Conservation (phyloP, 2,797 vertebrate genomes). For the Hydrocynus forskahlii region DNA sequence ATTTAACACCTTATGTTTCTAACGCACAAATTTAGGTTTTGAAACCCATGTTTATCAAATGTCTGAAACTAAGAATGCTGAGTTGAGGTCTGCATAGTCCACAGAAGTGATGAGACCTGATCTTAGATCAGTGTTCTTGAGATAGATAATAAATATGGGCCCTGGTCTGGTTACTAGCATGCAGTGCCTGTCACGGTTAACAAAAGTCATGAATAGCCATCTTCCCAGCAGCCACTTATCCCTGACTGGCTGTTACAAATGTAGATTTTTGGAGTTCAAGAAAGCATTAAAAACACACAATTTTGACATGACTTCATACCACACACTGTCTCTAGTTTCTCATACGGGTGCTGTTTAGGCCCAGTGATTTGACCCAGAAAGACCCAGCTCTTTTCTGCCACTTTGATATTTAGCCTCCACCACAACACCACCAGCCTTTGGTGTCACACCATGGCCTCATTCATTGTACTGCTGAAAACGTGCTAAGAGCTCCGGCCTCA, state of each 20-base stretch:
- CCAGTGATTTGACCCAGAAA: conserved; percentile 4
- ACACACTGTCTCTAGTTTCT: conserved; percentile 4
- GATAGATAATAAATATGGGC: neutral
- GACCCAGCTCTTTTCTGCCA: conserved; percentile 9
- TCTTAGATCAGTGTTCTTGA: neutral
- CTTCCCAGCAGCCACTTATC: conserved; percentile 2
- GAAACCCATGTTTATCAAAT: no score
- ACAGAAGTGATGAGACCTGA: neutral
- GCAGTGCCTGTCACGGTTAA: neutral
- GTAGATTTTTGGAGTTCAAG: neutral
- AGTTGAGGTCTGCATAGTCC: no score
- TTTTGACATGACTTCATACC: neutral
- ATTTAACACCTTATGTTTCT: no score
- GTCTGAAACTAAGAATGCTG: no score
- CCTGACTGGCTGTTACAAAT: neutral
- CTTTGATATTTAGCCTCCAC: conserved; percentile 15
- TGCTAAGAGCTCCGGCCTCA: conserved; percentile 16
- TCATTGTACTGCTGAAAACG: conserved; percentile 35
- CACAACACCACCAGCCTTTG: conserved; percentile 30
- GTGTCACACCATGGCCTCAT: conserved; percentile 18
- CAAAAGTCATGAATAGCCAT: neutral
- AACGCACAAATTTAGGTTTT: no score
- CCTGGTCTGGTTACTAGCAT: neutral
- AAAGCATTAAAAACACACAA: conserved; percentile 7
- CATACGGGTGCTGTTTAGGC: conserved; percentile 27